These are phyloP conservation scores for Oreochromis spilurus DNA, from an alignment of 2,113 vertebrate genomes.

Conservation along the genomic window DNA sequence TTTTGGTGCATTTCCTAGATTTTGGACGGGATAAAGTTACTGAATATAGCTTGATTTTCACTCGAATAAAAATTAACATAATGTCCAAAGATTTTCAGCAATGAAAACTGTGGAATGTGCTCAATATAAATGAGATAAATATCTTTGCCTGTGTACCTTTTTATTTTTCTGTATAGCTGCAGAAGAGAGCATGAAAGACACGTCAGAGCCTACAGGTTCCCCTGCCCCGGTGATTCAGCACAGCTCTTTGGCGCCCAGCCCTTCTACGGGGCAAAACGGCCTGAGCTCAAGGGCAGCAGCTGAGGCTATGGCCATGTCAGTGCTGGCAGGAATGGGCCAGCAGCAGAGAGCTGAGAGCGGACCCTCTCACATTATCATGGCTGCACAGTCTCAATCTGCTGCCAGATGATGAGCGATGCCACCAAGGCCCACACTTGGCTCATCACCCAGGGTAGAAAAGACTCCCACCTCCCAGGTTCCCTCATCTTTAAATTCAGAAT, in stretches of 20 bases:
- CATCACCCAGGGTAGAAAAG: slow-evolving; percentile 35
- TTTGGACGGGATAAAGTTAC: not conserved
- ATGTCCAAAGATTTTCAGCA: not conserved
- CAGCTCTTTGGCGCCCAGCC: slow-evolving; percentile 80
- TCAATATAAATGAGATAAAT: not conserved
- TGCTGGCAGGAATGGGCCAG: slow-evolving; percentile 93
- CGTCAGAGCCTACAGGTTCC: slow-evolving; percentile 84
- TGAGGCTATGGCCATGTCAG: slow-evolving; percentile 92
- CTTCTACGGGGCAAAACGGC: slow-evolving; percentile 79
- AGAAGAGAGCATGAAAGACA: slow-evolving; percentile 87
- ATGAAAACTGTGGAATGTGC: not conserved
- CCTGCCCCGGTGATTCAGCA: slow-evolving; percentile 92
- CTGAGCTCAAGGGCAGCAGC: slow-evolving; percentile 86
- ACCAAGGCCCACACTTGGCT: slow-evolving; percentile 54
- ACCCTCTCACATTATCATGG: slow-evolving; percentile 76
- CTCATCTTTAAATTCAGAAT: not conserved
- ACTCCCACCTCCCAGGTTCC: not conserved
- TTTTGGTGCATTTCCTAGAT: not conserved
- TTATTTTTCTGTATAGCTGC: slow-evolving; percentile 63
- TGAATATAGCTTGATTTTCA: not conserved
- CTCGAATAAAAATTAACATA: accelerated
- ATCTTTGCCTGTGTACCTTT: not conserved
- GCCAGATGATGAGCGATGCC: slow-evolving; percentile 89
- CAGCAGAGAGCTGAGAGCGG: slow-evolving; percentile 82
- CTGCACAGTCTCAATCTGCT: slow-evolving; percentile 90